Evolutionary conservation across 2,888 invertebrate species (phyloP), one percentile per base, ranked within the genome.

Genomic region (Tromatobia lineatoria): DNA sequence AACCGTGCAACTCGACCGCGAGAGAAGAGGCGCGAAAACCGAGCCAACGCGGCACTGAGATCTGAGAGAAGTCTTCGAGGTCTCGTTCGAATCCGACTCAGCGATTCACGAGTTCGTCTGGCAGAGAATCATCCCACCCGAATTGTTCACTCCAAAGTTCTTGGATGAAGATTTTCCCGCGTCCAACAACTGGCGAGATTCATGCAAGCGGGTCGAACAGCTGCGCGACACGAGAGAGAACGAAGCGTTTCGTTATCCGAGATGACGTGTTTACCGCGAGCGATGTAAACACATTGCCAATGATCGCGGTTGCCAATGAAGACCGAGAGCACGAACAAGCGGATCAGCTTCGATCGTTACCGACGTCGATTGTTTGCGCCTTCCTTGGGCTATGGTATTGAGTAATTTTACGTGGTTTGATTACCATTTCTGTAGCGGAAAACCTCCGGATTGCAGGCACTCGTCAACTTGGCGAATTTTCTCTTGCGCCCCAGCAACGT

Each of bases 141-240:
- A 61, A 50, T 10, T 69, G 59, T 0, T 34, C 11, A 20, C 29
- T 7, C 71, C 79, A 79, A 0, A 54, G 38, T 3, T 52, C 61
- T 29, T 79, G 78, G 2, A 64, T 70, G 11, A 54, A 23, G 7
- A 71, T 79, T 45, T 79, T 64, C 15, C 71, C 82, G 23, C 57
- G 71, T 1, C 66, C 73, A 0, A 66, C 54, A 1, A 69, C 74
- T 1, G 83, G 77, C 4, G 69, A 69, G 18, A 83, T 52, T 78
- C 82, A 83, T 2, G 76, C 85, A 20, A 85, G 80, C 13, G 79
- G 85, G 54, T 85, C 85, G 61, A 80, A 82, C 1, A 85, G 66
- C 66, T 76, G 69, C 2, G 80, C 75, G 4, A 66, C 66, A 29
- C 59, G 38, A n/a, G 85, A 75, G 4, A 82, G 38, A 1, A 76